These are phyloP conservation scores for Dinomys branickii DNA, from an alignment of 2,113 vertebrate genomes.

Conservation along the genomic window DNA sequence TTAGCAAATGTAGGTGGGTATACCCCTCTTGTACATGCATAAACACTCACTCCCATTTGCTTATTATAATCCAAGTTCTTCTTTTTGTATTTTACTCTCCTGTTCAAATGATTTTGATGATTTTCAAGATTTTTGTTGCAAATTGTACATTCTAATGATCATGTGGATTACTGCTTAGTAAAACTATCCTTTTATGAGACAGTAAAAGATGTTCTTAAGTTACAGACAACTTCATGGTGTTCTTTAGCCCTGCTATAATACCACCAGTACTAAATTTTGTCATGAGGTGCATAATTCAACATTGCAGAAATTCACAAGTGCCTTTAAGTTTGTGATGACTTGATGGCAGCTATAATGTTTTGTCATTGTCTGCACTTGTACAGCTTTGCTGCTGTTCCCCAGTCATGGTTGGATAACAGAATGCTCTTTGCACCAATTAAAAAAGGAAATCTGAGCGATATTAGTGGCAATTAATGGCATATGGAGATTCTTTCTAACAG, in stretches of 20 bases:
- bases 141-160: background rate
- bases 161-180: background rate
- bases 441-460: background rate
- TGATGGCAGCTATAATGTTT: background rate
- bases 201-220: background rate
- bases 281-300: background rate
- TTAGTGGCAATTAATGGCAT: background rate
- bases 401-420: background rate
- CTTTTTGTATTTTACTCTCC: background rate
- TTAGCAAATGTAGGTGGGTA: background rate
- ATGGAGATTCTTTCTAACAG: background rate
- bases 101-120: background rate
- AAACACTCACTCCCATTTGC: background rate
- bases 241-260: background rate
- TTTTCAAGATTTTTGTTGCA: conserved; percentile 7
- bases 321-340: background rate
- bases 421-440: background rate
- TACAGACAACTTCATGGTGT: background rate
- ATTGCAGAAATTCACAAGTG: background rate
- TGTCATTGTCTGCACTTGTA: background rate
- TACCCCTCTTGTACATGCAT: background rate
- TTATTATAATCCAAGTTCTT: background rate
- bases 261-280: background rate
- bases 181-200: background rate
- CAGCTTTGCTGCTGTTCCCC: background rate